Percentiles rank a stretch among this genome's conserved stretches.
Evolutionary conservation across 2,797 vertebrate species (phyloP).

Genomic region (Peromyscus eremicus): DNA sequence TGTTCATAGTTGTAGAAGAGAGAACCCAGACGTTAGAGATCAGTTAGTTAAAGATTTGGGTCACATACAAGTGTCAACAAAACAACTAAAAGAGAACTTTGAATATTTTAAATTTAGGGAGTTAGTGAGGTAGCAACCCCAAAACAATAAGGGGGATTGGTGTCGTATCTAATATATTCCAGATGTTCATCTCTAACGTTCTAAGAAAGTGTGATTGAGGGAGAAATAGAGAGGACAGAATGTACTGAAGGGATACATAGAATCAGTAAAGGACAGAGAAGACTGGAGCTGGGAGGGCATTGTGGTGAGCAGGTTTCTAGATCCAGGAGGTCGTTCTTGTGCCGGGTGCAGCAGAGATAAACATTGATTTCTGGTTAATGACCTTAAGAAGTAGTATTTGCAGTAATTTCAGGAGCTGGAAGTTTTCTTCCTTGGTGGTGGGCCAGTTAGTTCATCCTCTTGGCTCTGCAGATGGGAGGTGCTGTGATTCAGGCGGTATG

Average conservation of each 20-base stretch:
- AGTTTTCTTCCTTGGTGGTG: conserved; percentile 1
- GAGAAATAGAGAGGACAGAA: background rate
- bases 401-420: background rate
- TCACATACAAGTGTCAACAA: background rate
- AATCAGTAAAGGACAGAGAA: background rate
- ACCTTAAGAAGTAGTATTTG: conserved; percentile 14
- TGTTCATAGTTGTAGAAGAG: background rate
- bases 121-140: background rate
- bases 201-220: background rate
- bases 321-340: background rate
- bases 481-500: background rate
- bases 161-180: background rate
- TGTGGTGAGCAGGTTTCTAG: background rate
- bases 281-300: background rate
- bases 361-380: background rate
- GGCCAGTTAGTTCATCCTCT: background rate
- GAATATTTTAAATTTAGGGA: background rate
- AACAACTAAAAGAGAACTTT: background rate
- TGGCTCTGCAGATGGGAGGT: conserved; percentile 10
- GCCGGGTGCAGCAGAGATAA: background rate
- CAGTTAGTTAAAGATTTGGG: background rate
- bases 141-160: background rate
- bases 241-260: background rate
- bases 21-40: background rate
- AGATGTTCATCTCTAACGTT: background rate